These are phyloP conservation scores for Pimpla rufipes DNA, from an alignment of 2,888 invertebrate genomes.

Conservation along the genomic window DNA sequence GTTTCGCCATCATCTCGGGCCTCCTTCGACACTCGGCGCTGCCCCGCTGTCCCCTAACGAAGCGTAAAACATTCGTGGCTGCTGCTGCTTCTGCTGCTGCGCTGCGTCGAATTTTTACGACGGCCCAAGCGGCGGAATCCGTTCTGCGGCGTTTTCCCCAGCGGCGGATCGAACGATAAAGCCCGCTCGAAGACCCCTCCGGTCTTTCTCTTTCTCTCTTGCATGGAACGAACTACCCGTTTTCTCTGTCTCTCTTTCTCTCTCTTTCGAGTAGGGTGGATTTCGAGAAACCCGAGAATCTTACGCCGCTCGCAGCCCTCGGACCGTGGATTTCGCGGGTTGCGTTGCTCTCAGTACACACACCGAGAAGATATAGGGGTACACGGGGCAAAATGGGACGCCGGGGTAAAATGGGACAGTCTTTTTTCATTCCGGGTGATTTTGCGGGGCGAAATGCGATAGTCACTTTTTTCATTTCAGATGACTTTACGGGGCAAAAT, in stretches of 20 bases:
- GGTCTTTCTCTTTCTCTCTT: neutral
- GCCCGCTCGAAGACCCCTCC: slow-evolving; percentile 59
- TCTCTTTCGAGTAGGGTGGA: slow-evolving; percentile 57
- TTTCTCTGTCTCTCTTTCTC: neutral
- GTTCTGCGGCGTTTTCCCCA: slow-evolving; percentile 62
- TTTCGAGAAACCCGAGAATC: slow-evolving; percentile 69
- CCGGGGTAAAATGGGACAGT: too few species aligned
- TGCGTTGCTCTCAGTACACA: neutral
- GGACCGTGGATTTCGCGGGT: slow-evolving; percentile 14
- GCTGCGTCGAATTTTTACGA: slow-evolving; percentile 53
- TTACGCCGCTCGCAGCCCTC: slow-evolving; percentile 50
- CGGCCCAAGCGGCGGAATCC: slow-evolving; percentile 4
- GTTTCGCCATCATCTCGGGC: slow-evolving; percentile 3
- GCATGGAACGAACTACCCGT: too few species aligned
- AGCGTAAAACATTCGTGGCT: slow-evolving; percentile 54
- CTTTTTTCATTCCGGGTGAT: too few species aligned
- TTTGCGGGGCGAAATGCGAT: too few species aligned
- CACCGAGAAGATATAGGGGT: too few species aligned
- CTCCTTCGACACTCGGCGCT: neutral
- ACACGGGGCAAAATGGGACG: too few species aligned
- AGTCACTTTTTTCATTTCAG: too few species aligned
- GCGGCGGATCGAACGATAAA: slow-evolving; percentile 68
- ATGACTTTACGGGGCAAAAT: too few species aligned
- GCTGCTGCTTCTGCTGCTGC: neutral
- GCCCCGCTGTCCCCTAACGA: slow-evolving; percentile 50